A percentile compares a stretch with the other conserved stretches of the same genome.
Conservation (phyloP, 2,888 invertebrate genomes). For the Chloromyia formosa region DNA sequence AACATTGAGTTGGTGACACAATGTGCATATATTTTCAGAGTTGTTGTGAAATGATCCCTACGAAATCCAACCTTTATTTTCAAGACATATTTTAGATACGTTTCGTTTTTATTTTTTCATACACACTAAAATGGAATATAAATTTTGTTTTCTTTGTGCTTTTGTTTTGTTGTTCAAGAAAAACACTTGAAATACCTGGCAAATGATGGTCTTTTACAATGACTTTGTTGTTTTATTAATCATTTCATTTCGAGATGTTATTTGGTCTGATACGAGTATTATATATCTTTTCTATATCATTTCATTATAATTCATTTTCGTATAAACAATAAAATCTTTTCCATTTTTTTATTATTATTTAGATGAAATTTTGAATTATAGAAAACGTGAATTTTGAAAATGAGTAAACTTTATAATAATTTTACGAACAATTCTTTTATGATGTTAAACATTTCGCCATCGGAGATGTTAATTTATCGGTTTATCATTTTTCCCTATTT, state of each 20-base stretch:
- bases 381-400: slow-evolving; percentile 25
- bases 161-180: slow-evolving; percentile 1
- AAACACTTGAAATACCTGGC: slow-evolving; percentile 36
- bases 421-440: neutral
- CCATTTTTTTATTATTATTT: slow-evolving; percentile 13
- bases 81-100: too few species aligned
- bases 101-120: too few species aligned
- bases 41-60: too few species aligned
- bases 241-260: too few species aligned
- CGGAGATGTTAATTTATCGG: neutral
- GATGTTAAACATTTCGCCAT: slow-evolving; percentile 4
- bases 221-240: slow-evolving; percentile 31
- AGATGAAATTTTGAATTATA: slow-evolving; percentile 32
- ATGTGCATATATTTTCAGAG: too few species aligned
- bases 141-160: too few species aligned
- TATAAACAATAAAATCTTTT: slow-evolving; percentile 41
- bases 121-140: too few species aligned
- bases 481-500: neutral
- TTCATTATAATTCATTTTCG: slow-evolving; percentile 22
- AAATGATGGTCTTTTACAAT: slow-evolving; percentile 43
- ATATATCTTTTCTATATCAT: slow-evolving; percentile 6
- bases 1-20: too few species aligned
- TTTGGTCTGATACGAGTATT: slow-evolving; percentile 5
- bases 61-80: too few species aligned
- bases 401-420: slow-evolving; percentile 24